phyloP scores from a whole-genome alignment of 2,797 vertebrate species.

The Pseudotriccus pelzelni region DNA sequence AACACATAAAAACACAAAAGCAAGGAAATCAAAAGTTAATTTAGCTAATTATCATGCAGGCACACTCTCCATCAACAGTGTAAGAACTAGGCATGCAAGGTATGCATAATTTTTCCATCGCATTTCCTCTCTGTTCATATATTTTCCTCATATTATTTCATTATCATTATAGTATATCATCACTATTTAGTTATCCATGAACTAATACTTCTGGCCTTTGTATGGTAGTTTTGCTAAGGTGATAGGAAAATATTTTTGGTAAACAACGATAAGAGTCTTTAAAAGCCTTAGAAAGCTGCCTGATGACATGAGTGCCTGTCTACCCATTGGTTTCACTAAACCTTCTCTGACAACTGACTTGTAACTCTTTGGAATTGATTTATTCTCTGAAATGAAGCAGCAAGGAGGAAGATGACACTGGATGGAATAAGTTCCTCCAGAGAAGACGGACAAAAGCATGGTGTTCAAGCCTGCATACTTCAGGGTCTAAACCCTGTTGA shows the following conservation, averaged over 20 bases:
- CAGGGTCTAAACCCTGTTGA: neutral
- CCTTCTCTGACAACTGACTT: neutral
- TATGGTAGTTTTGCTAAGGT: neutral
- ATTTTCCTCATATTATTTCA: neutral
- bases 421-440: neutral
- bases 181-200: neutral
- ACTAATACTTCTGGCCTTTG: neutral
- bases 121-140: neutral
- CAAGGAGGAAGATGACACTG: neutral
- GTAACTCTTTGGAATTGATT: neutral
- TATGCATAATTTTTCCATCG: fast-evolving
- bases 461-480: neutral
- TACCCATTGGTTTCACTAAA: neutral
- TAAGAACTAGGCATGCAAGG: neutral
- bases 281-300: neutral
- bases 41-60: neutral
- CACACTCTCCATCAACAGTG: neutral
- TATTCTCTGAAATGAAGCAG: neutral
- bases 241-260: neutral
- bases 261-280: neutral
- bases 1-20: neutral
- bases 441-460: neutral
- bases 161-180: neutral
- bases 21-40: neutral
- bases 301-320: neutral